Evolutionary conservation across 2,888 invertebrate genomes (phyloP), one percentile per base, ranked within the genome.

Genomic region (Xestia c-nigrum): DNA sequence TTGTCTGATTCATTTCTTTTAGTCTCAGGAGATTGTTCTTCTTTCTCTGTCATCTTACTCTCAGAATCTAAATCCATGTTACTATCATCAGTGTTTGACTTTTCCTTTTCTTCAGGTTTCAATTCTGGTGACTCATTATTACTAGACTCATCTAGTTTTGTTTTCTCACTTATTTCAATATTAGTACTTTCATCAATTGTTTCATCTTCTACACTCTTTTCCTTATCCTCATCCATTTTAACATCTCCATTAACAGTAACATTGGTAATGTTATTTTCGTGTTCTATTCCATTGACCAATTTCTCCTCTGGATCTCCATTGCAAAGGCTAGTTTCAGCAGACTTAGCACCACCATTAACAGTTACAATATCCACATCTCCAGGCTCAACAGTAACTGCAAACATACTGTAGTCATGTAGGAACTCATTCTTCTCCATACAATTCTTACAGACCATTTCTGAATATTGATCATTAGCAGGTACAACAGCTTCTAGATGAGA

Each of bases 341-440:
- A 74, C 10, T 81, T 82, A 76, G 83, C 80, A 63, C 80, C 74
- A 64, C 84, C 81, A 90, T 88, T 89, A 14, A 88, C 81, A 77
- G 82, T 84, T 55, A 88, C 74, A 72, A 92, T 84, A 85, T 94
- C 93, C 72, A 94, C 89, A 84, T 93, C 91, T 68, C 74, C 89
- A 78, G 80, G 79, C 80, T 95, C 95, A 87, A 81, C 84, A 87
- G 93, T 94, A 31, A 96, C 92, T 85, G 96, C 94, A 71, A 97
- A 89, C 0, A 95, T 95, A 80, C 97, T 97, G 90, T 99, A 99
- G 90, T 97, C 97, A 92, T 97, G 97, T 31, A 99, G 94, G 92
- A 99, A 99, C 16, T 97, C 96, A 94, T 98, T 97, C 75, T 97
- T 97, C n/a, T 97, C 96, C 97, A 98, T 98, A 90, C 99, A 99